phyloP scores from a whole-genome alignment of 2,113 vertebrate genomes.

The Mola mola region DNA sequence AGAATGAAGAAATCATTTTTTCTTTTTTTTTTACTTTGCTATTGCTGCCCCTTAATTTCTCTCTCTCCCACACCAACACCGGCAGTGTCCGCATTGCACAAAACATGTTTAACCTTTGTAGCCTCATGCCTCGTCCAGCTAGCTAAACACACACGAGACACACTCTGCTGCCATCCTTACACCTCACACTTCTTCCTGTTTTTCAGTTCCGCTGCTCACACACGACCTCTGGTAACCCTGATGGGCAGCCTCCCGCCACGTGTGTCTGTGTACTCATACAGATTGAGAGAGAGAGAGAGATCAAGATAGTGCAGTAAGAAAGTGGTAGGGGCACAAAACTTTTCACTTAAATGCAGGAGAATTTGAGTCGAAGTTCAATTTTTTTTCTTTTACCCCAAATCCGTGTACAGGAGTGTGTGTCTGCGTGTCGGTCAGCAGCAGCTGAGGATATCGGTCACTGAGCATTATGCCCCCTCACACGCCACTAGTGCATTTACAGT shows the following conservation, averaged over 20 bases:
- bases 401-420: background rate
- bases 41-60: conserved; percentile 25
- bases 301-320: background rate
- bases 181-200: conserved; percentile 57
- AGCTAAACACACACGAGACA: conserved; percentile 13
- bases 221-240: conserved; percentile 47
- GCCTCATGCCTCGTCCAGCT: conserved; percentile 2
- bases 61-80: conserved; percentile 1
- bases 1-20: conserved; percentile 28
- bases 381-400: background rate
- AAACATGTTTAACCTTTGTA: conserved; percentile 15
- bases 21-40: conserved; percentile 15
- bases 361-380: background rate
- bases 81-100: conserved; percentile 20
- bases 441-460: conserved; percentile 21
- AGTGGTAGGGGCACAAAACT: background rate
- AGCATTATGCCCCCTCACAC: conserved; percentile 24
- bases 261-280: conserved; percentile 1
- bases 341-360: background rate
- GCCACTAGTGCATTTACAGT: conserved; percentile 15
- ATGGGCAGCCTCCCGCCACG: conserved; percentile 6
- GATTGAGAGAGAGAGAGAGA: background rate
- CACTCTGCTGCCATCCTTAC: conserved; percentile 32
- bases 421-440: background rate
- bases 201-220: conserved; percentile 48